Evolutionary conservation across 2,888 invertebrate genomes (phyloP).

Genomic region (Apamea anceps): DNA sequence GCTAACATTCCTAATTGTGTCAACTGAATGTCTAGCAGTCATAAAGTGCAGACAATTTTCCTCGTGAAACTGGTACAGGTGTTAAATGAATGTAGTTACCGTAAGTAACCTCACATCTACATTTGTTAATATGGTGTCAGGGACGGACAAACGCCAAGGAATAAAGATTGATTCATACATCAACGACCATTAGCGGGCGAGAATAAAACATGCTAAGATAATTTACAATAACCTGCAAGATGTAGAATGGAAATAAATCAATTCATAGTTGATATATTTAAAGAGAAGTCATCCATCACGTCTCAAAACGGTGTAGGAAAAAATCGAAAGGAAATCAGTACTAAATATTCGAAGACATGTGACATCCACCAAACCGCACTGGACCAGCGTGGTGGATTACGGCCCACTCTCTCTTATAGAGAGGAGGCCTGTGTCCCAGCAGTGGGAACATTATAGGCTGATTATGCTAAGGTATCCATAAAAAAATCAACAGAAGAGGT

Average conservation of each 20-base stretch:
- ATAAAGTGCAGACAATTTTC: constrained; percentile 37
- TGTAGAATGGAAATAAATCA: constrained; percentile 21
- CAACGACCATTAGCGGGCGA: constrained; percentile 50
- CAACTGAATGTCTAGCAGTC: constrained; percentile 14
- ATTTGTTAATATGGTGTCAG: constrained; percentile 65
- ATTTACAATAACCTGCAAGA: constrained; percentile 42
- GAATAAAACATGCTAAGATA: constrained; percentile 48
- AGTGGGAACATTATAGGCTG: too few species aligned
- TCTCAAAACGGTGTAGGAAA: not conserved
- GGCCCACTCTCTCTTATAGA: not conserved
- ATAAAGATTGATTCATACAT: constrained; percentile 63
- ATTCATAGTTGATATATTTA: not conserved
- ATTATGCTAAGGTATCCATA: not conserved
- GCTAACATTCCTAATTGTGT: constrained; percentile 29
- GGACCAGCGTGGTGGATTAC: not conserved
- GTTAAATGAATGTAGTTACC: constrained; percentile 47
- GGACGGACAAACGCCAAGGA: constrained; percentile 60
- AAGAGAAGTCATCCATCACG: not conserved
- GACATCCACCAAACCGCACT: not conserved
- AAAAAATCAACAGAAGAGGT: not conserved
- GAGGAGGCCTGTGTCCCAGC: too few species aligned
- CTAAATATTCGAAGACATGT: not conserved
- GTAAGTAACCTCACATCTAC: constrained; percentile 36
- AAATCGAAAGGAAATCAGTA: not conserved
- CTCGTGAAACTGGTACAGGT: constrained; percentile 24